A percentile compares a stretch with the other conserved stretches of the same genome.
Conservation (phyloP, 2,113 vertebrate species). For the Euleptes europaea region DNA sequence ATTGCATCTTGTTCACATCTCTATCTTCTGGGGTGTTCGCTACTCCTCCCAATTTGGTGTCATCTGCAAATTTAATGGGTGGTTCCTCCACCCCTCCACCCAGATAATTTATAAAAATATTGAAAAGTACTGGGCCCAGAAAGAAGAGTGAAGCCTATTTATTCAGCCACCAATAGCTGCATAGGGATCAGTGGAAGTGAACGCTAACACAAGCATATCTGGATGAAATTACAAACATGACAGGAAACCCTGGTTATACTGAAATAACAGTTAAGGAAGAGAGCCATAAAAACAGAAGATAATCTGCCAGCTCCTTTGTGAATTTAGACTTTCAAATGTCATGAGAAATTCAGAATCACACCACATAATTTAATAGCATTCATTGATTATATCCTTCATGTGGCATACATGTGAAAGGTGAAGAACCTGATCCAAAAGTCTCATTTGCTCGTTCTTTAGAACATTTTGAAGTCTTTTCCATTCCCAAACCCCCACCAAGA, state of each 20-base stretch:
- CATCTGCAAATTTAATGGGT: no score
- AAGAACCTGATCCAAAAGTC: background rate
- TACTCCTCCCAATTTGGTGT: no score
- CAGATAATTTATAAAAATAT: no score
- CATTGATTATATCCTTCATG: background rate
- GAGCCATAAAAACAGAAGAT: background rate
- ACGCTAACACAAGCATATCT: background rate
- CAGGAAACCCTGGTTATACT: background rate
- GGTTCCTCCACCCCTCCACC: no score
- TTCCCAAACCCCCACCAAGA: slow-evolving; percentile 64
- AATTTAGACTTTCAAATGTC: background rate
- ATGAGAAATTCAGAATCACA: background rate
- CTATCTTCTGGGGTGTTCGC: no score
- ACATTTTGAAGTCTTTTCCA: background rate
- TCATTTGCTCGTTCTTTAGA: background rate
- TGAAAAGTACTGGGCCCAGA: no score
- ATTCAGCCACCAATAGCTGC: background rate
- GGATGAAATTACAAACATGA: background rate
- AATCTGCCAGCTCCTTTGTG: background rate
- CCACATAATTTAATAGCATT: background rate
- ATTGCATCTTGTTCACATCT: no score
- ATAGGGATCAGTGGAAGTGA: background rate
- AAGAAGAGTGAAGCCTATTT: accelerated
- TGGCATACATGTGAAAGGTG: background rate
- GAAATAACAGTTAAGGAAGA: background rate